These are phyloP conservation scores for Wiebesia pumilae DNA, from an alignment of 1,140 invertebrate species.

Conservation along the genomic window DNA sequence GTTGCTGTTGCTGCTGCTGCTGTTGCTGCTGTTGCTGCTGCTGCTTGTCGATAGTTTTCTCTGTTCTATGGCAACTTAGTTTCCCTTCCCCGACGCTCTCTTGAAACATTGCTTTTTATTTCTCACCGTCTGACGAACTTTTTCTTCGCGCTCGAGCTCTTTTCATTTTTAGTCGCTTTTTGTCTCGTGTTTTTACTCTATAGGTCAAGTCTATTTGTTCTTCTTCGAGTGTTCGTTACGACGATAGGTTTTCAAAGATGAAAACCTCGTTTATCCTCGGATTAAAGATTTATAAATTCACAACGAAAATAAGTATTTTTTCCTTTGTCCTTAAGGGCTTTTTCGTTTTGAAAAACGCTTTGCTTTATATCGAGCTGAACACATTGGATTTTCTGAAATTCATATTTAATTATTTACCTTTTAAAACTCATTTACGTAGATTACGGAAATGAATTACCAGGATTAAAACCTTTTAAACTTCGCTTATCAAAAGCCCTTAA, in stretches of 20 bases:
- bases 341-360: neutral
- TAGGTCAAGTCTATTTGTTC: slow-evolving; percentile 21
- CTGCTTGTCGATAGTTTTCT: slow-evolving; percentile 44
- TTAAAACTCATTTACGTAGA: neutral
- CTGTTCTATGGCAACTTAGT: slow-evolving; percentile 31
- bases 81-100: slow-evolving; percentile 13
- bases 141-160: neutral
- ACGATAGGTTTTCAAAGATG: neutral
- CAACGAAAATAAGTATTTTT: neutral
- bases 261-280: neutral
- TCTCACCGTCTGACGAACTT: neutral
- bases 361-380: neutral
- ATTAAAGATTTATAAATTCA: neutral
- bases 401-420: neutral
- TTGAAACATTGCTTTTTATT: slow-evolving; percentile 1
- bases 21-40: slow-evolving; percentile 8
- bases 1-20: slow-evolving; percentile 21
- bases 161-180: neutral
- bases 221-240: neutral
- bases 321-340: neutral
- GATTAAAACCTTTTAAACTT: too few species aligned
- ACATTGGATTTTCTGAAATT: neutral
- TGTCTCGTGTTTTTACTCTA: neutral
- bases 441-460: neutral
- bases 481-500: too few species aligned